Evolutionary conservation across 2,797 vertebrate species (phyloP).

Genomic region (Neosilurus hyrtlii): DNA sequence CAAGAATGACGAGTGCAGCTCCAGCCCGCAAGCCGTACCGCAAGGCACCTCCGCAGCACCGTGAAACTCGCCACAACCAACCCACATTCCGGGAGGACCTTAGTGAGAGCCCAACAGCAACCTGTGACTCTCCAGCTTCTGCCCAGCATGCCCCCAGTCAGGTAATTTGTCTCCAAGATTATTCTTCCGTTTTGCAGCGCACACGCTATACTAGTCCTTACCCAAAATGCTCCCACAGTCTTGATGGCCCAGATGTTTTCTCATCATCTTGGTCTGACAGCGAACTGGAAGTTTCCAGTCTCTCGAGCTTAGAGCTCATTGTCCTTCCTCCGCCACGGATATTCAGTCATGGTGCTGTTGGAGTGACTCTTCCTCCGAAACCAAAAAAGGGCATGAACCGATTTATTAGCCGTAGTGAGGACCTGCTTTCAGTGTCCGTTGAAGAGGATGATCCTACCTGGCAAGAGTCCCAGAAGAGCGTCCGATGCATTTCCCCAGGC

Average conservation of each 20-base stretch:
- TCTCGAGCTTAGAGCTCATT: conserved; percentile 67
- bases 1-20: conserved; percentile 82
- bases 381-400: conserved; percentile 46
- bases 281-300: conserved; percentile 73
- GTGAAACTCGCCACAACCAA: conserved; percentile 80
- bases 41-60: conserved; percentile 94
- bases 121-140: conserved; percentile 43
- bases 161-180: conserved; percentile 69
- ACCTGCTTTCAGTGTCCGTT: conserved; percentile 62
- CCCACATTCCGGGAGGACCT: conserved; percentile 73
- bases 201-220: conserved; percentile 63
- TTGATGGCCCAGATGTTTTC: conserved; percentile 58
- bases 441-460: conserved; percentile 50
- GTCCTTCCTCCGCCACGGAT: conserved; percentile 52
- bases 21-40: conserved; percentile 92
- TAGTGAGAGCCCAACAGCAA: conserved; percentile 63
- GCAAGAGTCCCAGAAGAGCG: conserved; percentile 53
- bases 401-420: conserved; percentile 65
- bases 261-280: conserved; percentile 74
- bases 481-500: conserved; percentile 55
- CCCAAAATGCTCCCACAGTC: conserved; percentile 54
- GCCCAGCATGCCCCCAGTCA: conserved; percentile 70
- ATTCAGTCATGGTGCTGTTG: conserved; percentile 48
- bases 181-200: conserved; percentile 59
- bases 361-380: conserved; percentile 6